These are phyloP conservation scores for Acyrthosiphon pisum DNA, from an alignment of 1,140 invertebrate genomes.

Conservation along the genomic window DNA sequence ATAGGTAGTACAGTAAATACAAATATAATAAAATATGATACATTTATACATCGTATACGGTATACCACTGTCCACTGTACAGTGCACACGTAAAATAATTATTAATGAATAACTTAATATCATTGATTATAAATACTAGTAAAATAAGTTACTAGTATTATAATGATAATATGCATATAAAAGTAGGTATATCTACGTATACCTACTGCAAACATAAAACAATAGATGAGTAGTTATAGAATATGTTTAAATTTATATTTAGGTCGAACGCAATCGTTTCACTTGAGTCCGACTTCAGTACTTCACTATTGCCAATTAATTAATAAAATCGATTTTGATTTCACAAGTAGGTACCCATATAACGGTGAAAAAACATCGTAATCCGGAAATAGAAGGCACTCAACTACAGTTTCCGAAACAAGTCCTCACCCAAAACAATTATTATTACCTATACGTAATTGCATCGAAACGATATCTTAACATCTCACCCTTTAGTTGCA, in stretches of 20 bases:
- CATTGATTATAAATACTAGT: too few species aligned
- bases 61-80: too few species aligned
- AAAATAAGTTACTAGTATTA: too few species aligned
- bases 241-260: not conserved
- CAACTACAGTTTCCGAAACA: not conserved
- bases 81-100: not conserved
- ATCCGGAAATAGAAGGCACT: not conserved
- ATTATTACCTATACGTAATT: not conserved
- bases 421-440: not conserved
- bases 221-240: not conserved
- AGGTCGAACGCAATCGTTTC: not conserved
- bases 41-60: not conserved
- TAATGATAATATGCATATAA: too few species aligned
- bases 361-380: not conserved
- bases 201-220: not conserved
- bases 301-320: not conserved
- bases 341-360: not conserved
- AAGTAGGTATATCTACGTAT: too few species aligned
- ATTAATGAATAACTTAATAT: not conserved
- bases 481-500: not conserved
- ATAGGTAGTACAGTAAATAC: too few species aligned
- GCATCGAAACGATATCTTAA: not conserved
- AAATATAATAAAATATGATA: not conserved
- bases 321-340: not conserved
- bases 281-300: not conserved